These are phyloP conservation scores for Xylocampa areola DNA, from an alignment of 2,888 invertebrate species.

Conservation along the genomic window DNA sequence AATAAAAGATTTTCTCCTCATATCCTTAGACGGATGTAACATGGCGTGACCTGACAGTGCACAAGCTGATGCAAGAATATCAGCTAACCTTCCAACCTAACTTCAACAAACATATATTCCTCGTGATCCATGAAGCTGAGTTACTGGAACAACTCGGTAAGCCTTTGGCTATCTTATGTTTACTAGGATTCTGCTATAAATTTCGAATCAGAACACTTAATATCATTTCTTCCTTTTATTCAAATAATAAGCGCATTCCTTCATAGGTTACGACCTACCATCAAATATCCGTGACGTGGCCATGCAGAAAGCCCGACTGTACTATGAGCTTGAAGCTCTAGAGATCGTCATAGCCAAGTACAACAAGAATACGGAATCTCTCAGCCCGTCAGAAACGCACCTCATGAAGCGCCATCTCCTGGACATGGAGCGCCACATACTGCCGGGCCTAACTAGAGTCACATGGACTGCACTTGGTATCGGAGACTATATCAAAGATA, in stretches of 20 bases:
- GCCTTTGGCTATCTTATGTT: slow-evolving; percentile 1
- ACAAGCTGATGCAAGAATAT: slow-evolving; percentile 92
- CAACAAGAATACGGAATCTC: slow-evolving; percentile 90
- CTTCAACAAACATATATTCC: slow-evolving; percentile 91
- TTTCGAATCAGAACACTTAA: not conserved
- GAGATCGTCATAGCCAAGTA: slow-evolving; percentile 91
- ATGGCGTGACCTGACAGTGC: slow-evolving; percentile 93
- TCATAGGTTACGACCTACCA: slow-evolving; percentile 83
- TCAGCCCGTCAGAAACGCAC: slow-evolving; percentile 93
- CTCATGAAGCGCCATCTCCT: slow-evolving; percentile 92
- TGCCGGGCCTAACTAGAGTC: slow-evolving; percentile 95
- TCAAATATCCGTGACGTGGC: slow-evolving; percentile 86
- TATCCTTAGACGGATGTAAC: slow-evolving; percentile 84
- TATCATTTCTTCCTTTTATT: not conserved
- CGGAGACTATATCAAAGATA: slow-evolving; percentile 91
- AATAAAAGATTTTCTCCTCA: not conserved
- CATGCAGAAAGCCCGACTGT: slow-evolving; percentile 91
- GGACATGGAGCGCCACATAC: slow-evolving; percentile 93
- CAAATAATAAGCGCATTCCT: not conserved
- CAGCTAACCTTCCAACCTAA: slow-evolving; percentile 92
- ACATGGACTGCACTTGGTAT: slow-evolving; percentile 97
- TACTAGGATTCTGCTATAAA: too few species aligned
- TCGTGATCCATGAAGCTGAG: slow-evolving; percentile 93
- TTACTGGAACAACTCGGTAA: slow-evolving; percentile 92
- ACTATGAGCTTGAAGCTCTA: slow-evolving; percentile 91